These are phyloP conservation scores for Nasonia longicornis DNA, from an alignment of 1,140 invertebrate species.

Conservation along the genomic window DNA sequence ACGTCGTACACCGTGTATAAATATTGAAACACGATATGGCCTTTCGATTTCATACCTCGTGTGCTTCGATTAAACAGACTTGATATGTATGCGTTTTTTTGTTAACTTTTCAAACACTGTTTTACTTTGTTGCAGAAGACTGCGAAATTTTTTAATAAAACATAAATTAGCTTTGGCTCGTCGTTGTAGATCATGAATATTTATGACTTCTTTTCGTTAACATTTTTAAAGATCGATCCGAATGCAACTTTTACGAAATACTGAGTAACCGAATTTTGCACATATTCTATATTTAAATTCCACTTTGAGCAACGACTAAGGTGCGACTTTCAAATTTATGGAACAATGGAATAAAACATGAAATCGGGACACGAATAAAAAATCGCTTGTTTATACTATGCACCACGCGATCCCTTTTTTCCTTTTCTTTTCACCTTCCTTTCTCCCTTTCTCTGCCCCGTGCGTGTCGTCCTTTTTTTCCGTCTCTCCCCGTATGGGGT, in stretches of 20 bases:
- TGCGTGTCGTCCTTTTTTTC: not conserved
- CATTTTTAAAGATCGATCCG: too few species aligned
- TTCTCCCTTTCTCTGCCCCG: not conserved
- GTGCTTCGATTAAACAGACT: not conserved
- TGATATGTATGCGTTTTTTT: too few species aligned
- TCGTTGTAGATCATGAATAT: too few species aligned
- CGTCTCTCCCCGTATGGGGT: constrained; percentile 16
- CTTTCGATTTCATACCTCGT: not conserved
- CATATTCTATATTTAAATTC: not conserved
- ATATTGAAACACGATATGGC: not conserved
- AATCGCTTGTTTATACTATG: constrained; percentile 14
- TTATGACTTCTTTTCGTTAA: too few species aligned
- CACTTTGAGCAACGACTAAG: not conserved
- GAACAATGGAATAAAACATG: not conserved
- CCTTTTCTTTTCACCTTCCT: not conserved
- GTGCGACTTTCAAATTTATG: not conserved
- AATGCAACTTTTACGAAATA: too few species aligned
- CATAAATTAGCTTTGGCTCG: too few species aligned
- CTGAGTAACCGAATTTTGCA: not conserved
- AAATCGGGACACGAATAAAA: not conserved
- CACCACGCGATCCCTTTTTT: constrained; percentile 10
- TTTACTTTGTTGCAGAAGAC: too few species aligned
- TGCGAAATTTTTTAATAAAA: too few species aligned
- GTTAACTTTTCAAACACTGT: too few species aligned
- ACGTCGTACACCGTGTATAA: not conserved